Evolutionary conservation across 1,140 invertebrate genomes (phyloP).

Genomic region (Drosophila equinoxialis): DNA sequence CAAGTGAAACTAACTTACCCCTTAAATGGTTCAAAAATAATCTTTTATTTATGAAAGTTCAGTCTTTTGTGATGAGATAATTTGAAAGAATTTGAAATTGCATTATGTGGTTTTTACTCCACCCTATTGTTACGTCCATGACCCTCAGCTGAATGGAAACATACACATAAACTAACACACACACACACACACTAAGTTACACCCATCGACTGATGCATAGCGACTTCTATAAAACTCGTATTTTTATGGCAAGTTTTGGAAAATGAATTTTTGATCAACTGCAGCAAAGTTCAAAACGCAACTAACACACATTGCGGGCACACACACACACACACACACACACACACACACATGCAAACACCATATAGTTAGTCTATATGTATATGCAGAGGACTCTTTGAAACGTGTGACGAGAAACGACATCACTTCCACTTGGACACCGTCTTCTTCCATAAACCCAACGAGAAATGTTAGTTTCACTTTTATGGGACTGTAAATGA

Average conservation of each 20-base stretch:
- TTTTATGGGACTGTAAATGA: not conserved
- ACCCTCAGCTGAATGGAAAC: not conserved
- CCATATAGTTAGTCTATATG: slow-evolving; percentile 8
- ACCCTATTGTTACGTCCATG: not conserved
- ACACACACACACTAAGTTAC: slow-evolving; percentile 19
- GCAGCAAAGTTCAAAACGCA: slow-evolving; percentile 74
- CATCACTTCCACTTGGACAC: slow-evolving; percentile 55
- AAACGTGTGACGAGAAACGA: slow-evolving; percentile 39
- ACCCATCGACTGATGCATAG: slow-evolving; percentile 10
- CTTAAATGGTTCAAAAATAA: not conserved
- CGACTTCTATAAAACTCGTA: slow-evolving; percentile 61
- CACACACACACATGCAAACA: slow-evolving; percentile 5
- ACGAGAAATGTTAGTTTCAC: slow-evolving; percentile 49
- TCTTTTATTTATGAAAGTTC: not conserved
- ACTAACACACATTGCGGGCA: slow-evolving; percentile 22
- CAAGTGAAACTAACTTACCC: not conserved
- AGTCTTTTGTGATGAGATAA: not conserved
- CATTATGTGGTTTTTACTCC: not conserved
- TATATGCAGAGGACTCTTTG: slow-evolving; percentile 16
- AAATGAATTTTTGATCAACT: slow-evolving; percentile 82
- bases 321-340: no score
- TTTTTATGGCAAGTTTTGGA: slow-evolving; percentile 79
- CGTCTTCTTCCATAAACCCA: slow-evolving; percentile 37
- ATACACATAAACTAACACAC: not conserved
- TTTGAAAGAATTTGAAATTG: not conserved